phyloP scores from a whole-genome alignment of 2,113 vertebrate genomes.

The Lota lota region DNA sequence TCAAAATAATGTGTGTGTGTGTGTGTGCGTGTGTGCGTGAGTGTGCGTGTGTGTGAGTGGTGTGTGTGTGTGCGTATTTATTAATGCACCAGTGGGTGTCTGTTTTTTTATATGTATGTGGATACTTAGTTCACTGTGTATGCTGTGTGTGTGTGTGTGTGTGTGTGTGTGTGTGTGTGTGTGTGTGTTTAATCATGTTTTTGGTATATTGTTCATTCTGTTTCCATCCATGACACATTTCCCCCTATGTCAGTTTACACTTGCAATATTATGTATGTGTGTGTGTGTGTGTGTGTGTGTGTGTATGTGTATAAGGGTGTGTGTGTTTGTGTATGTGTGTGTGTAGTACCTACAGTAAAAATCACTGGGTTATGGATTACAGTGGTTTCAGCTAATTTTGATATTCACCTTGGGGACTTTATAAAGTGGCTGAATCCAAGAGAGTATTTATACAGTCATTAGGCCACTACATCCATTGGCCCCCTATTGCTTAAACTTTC shows the following conservation, averaged over 20 bases:
- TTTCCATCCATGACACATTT: no score
- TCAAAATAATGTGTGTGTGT: no score
- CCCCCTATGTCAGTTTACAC: no score
- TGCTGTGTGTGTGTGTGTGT: not conserved
- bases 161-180: slow-evolving; percentile 4
- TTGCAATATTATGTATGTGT: no score
- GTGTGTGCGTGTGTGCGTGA: no score
- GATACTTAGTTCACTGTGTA: not conserved
- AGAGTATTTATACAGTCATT: slow-evolving; percentile 49
- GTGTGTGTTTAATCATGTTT: not conserved
- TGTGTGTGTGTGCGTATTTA: no score
- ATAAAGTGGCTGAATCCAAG: slow-evolving; percentile 51
- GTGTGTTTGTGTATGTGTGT: not conserved
- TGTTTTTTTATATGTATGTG: not conserved
- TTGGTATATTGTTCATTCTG: no score
- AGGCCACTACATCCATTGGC: slow-evolving; percentile 44
- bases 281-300: no score
- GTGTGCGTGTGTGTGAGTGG: no score
- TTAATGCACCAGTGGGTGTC: no score
- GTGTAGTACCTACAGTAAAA: no score
- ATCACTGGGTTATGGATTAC: slow-evolving; percentile 50
- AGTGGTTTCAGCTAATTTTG: slow-evolving; percentile 43
- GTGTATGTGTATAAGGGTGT: not conserved
- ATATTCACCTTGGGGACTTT: slow-evolving; percentile 55
- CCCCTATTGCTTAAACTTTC: slow-evolving; percentile 22